Percentiles rank a stretch among this genome's conserved stretches.
These are phyloP conservation scores for Drosophila infuscata DNA, from an alignment of 2,888 invertebrate species.

Conservation along the genomic window DNA sequence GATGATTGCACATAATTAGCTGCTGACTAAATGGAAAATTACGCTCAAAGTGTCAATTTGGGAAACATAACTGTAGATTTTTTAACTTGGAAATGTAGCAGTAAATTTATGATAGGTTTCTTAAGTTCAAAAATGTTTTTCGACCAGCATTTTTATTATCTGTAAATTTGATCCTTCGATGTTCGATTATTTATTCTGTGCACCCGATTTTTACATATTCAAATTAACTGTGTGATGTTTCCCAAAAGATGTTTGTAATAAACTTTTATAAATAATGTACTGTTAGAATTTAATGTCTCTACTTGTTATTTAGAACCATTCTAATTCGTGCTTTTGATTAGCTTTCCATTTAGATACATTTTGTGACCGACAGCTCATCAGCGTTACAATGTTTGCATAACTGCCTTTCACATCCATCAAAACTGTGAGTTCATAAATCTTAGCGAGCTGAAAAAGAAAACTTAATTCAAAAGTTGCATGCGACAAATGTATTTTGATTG, in stretches of 20 bases:
- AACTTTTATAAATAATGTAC: neutral
- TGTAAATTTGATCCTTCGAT: neutral
- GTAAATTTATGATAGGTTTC: neutral
- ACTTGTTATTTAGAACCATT: neutral
- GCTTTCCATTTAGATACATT: neutral
- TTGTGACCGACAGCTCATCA: neutral
- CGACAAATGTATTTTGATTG: constrained; percentile 73
- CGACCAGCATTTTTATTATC: neutral
- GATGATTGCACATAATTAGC: constrained; percentile 35
- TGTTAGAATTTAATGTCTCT: neutral
- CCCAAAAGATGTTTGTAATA: neutral
- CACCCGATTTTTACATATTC: neutral
- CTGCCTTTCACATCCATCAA: constrained; percentile 53
- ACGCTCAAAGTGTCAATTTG: neutral
- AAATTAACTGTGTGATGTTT: too few species aligned
- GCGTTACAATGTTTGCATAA: constrained; percentile 20
- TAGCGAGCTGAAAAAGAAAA: constrained; percentile 25
- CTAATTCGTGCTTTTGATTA: neutral
- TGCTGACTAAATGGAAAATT: neutral
- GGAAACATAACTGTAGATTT: neutral
- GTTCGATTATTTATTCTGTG: neutral
- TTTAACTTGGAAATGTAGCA: neutral
- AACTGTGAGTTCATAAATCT: constrained; percentile 54
- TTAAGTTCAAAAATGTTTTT: neutral
- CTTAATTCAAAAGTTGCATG: constrained; percentile 28